Evolutionary conservation across 2,797 vertebrate genomes (phyloP), one percentile per base, ranked within the genome.

Genomic region (Sebastes cheni): DNA sequence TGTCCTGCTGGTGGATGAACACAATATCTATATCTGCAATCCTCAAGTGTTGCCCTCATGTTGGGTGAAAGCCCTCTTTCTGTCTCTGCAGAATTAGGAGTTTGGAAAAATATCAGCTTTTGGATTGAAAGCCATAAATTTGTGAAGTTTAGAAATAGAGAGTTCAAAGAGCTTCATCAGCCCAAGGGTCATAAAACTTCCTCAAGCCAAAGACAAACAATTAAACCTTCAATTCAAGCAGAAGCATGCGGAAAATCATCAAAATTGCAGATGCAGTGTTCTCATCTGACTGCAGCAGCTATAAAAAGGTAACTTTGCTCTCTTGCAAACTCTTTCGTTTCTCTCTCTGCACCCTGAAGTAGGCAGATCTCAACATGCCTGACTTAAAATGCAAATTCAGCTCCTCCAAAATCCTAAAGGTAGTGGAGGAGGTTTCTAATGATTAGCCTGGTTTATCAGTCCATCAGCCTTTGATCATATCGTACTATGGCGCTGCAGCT

Each of bases 301-400:
- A 4, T 18, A 81, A 79, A 46, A 46, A 16, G 36, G 54, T 50
- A 67, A 42, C 2, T 25, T 30, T 23, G 52, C 42, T 18, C 2
- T 20, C 14, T 69, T 8, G 3, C 36, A 39, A 39, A 39, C 18
- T 54, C 20, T 60, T 39, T 66, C 3, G 0, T 52, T 36, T 50
- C 32, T 74, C 42, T 36, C 52, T 36, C 27, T 58, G 68, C 3
- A 2, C n/a, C 27, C 58, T 36, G 8, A 67, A 74, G 14, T 22
- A 52, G 73, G 27, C 88, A 78, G 72, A 89, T 91, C 82, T 59
- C 67, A 83, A 87, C 90, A 81, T 8, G 86, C 86, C 55, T 18
- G 4, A 79, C 74, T 77, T 8, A 60, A 82, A 82, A 83, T 62
- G 72, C 70, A 39, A 67, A 59, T 67, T 78, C 60, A 82, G 77